Conservation (phyloP, 2,888 invertebrate genomes). For the Andricus curvator region DNA sequence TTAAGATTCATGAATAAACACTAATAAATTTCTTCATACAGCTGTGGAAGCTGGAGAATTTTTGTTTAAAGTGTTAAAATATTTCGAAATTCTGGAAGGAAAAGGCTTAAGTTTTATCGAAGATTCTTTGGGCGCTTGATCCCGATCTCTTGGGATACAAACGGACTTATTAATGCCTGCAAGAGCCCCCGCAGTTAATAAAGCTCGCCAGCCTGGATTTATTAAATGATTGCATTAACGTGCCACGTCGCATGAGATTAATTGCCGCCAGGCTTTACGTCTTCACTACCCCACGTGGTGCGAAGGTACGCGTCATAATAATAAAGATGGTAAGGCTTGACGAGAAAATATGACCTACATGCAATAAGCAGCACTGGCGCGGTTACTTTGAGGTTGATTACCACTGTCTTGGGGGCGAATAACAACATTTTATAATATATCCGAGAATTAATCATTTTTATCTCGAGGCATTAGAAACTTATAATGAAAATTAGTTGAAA, state of each 20-base stretch:
- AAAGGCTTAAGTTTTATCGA: neutral
- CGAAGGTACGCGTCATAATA: conserved; percentile 48
- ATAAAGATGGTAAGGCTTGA: conserved; percentile 58
- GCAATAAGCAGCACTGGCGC: conserved; percentile 34
- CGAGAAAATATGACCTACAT: conserved; percentile 69
- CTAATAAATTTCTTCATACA: neutral
- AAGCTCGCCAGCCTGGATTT: conserved; percentile 65
- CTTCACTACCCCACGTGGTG: conserved; percentile 52
- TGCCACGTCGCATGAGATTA: conserved; percentile 69
- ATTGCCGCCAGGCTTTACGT: conserved; percentile 57
- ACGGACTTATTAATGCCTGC: conserved; percentile 60
- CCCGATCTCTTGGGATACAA: conserved; percentile 9
- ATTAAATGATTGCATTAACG: conserved; percentile 73
- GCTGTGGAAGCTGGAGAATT: neutral
- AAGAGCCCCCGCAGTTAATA: conserved; percentile 67
- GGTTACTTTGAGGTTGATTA: conserved; percentile 24
- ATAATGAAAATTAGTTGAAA: too few species aligned
- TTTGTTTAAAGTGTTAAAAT: neutral
- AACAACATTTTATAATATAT: neutral
- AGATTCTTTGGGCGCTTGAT: neutral
- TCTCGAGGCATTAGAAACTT: too few species aligned
- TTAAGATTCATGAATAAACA: neutral
- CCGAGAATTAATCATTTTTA: neutral
- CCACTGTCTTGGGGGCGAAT: neutral
- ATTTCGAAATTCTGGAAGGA: neutral